These are phyloP conservation scores for Zeuzera pyrina DNA, from an alignment of 2,888 invertebrate species.

Conservation along the genomic window DNA sequence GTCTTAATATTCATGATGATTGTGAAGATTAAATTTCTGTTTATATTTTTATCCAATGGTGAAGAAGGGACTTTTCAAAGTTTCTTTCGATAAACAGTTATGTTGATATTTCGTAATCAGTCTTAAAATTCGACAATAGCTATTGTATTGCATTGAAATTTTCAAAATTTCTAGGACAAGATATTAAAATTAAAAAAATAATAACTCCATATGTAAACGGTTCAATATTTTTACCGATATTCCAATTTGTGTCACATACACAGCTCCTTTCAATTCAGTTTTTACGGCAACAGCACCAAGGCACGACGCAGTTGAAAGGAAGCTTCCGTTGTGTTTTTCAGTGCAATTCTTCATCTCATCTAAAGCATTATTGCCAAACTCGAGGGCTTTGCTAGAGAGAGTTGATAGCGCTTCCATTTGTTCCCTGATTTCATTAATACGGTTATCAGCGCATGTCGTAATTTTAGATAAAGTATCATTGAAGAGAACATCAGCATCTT, in stretches of 20 bases:
- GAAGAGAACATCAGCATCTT: slow-evolving; percentile 34
- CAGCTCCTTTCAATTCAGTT: slow-evolving; percentile 36
- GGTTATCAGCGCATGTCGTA: slow-evolving; percentile 36
- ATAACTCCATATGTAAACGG: neutral
- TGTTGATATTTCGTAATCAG: neutral
- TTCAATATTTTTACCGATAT: slow-evolving; percentile 34
- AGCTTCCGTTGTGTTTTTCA: slow-evolving; percentile 22
- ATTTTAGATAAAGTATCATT: slow-evolving; percentile 30
- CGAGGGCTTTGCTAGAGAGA: slow-evolving; percentile 28
- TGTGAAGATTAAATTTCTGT: neutral
- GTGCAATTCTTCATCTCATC: slow-evolving; percentile 43
- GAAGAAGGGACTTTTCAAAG: neutral
- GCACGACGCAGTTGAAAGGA: slow-evolving; percentile 38
- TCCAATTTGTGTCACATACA: slow-evolving; percentile 36
- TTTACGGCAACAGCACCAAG: slow-evolving; percentile 37
- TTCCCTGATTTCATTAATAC: slow-evolving; percentile 30
- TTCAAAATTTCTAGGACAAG: neutral
- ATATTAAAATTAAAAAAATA: neutral
- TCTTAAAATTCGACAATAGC: neutral
- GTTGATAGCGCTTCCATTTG: slow-evolving; percentile 27
- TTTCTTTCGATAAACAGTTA: too few species aligned
- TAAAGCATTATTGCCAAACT: slow-evolving; percentile 28
- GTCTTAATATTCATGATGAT: neutral
- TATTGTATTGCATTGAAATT: neutral
- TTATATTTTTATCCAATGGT: neutral